These are phyloP conservation scores for Drosophila anomelani DNA, from an alignment of 2,888 invertebrate genomes.

Conservation along the genomic window DNA sequence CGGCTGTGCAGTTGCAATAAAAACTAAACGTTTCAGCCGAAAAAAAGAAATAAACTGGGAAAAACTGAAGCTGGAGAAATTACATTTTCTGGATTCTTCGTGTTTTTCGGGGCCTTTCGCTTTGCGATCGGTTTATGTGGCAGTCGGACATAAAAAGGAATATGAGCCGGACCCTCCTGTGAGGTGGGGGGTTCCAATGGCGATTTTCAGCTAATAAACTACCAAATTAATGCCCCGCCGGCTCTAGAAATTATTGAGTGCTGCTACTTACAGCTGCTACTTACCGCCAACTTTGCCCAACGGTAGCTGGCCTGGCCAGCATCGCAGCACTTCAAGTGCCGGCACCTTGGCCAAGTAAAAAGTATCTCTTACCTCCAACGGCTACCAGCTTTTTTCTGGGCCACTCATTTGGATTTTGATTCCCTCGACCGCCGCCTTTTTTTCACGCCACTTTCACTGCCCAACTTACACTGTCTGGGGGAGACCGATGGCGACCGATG, in stretches of 20 bases:
- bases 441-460: conserved; percentile 68
- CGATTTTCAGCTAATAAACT: conserved; percentile 71
- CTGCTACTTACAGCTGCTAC: conserved; percentile 67
- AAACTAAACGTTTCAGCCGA: conserved; percentile 51
- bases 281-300: conserved; percentile 38
- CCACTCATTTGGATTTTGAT: conserved; percentile 55
- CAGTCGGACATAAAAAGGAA: conserved; percentile 56
- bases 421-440: conserved; percentile 41
- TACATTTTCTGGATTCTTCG: conserved; percentile 59
- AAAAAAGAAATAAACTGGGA: conserved; percentile 20
- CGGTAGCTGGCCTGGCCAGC: conserved; percentile 21
- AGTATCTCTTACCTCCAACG: conserved; percentile 33
- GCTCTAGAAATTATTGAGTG: conserved; percentile 29
- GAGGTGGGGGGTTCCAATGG: background rate
- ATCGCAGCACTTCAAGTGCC: conserved; percentile 28
- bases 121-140: conserved; percentile 50
- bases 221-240: conserved; percentile 63
- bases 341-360: conserved; percentile 25
- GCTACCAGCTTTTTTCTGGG: conserved; percentile 52
- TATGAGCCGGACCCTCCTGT: conserved; percentile 30
- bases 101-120: conserved; percentile 60
- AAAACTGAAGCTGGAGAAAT: conserved; percentile 23
- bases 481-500: conserved; percentile 12
- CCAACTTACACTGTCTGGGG: conserved; percentile 10
- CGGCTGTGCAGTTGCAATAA: conserved; percentile 29